Evolutionary conservation across 2,888 invertebrate species (phyloP).

Genomic region (Dynastes tityus): DNA sequence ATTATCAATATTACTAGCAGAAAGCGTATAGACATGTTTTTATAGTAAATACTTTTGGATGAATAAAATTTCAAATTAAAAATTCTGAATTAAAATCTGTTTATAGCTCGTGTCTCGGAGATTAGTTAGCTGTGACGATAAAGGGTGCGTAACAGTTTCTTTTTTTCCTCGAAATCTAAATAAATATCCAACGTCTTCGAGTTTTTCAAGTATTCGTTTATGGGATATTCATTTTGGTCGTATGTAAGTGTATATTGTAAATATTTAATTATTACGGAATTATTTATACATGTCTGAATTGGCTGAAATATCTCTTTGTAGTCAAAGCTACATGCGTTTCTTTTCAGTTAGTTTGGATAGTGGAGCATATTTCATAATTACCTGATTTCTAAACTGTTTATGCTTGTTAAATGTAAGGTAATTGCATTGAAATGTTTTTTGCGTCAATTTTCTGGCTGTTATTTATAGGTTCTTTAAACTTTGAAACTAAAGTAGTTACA

Average conservation of each 20-base stretch:
- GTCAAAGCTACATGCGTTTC: no score
- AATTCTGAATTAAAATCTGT: constrained; percentile 19
- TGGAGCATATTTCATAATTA: no score
- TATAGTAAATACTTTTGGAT: constrained; percentile 16
- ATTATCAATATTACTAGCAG: constrained; percentile 20
- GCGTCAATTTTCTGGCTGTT: no score
- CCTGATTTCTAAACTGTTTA: no score
- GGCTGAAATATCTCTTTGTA: not conserved
- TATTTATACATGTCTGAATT: not conserved
- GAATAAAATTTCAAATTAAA: constrained; percentile 18
- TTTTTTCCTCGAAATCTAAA: not conserved
- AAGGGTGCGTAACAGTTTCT: not conserved
- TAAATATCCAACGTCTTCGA: not conserved
- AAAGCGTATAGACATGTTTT: not conserved
- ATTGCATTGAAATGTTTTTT: no score
- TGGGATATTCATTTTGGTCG: not conserved
- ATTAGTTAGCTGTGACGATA: not conserved
- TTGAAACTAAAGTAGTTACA: no score
- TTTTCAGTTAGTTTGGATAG: no score
- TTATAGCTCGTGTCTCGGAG: not conserved
- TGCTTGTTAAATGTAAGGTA: no score
- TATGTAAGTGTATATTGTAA: not conserved
- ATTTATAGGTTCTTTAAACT: no score
- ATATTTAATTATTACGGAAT: not conserved
- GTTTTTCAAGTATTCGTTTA: not conserved